A percentile compares a stretch with the other conserved stretches of the same genome.
Conservation (phyloP, 2,797 vertebrate genomes). For the Myioborus melanocephalus region DNA sequence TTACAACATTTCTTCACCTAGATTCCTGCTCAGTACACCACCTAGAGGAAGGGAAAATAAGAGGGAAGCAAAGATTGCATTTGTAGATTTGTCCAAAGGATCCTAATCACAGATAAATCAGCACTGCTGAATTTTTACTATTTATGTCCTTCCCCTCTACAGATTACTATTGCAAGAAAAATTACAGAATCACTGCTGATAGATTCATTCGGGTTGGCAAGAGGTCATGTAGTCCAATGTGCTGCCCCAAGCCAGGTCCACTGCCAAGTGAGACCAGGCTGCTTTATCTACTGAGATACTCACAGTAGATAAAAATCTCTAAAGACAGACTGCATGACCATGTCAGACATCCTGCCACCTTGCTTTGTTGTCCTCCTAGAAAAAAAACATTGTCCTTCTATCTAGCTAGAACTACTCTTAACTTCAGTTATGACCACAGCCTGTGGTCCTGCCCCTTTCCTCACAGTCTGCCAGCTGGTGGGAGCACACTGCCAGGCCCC, state of each 20-base stretch:
- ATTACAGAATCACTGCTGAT: not conserved
- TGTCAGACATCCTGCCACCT: not conserved
- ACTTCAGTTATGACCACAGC: not conserved
- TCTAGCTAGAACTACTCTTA: not conserved
- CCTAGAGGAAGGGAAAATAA: not conserved
- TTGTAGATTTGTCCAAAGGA: not conserved
- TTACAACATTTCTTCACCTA: not conserved
- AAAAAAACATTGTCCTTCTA: not conserved
- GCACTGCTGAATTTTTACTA: not conserved
- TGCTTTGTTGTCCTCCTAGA: not conserved
- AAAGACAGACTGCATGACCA: not conserved
- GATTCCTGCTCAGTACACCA: not conserved
- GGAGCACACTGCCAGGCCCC: not conserved
- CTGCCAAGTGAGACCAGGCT: not conserved
- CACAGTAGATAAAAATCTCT: not conserved
- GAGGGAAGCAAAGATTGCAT: not conserved
- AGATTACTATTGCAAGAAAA: not conserved
- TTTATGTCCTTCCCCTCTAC: not conserved
- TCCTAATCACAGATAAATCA: not conserved
- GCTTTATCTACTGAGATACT: not conserved
- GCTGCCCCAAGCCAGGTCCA: not conserved
- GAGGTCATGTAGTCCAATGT: not conserved
- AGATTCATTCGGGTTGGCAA: not conserved
- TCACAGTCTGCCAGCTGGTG: rapidly evolving
- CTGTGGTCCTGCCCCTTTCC: not conserved